Evolutionary conservation across 2,888 invertebrate genomes (phyloP), one percentile per base, ranked within the genome.

Genomic region (Adelognathus sp.): DNA sequence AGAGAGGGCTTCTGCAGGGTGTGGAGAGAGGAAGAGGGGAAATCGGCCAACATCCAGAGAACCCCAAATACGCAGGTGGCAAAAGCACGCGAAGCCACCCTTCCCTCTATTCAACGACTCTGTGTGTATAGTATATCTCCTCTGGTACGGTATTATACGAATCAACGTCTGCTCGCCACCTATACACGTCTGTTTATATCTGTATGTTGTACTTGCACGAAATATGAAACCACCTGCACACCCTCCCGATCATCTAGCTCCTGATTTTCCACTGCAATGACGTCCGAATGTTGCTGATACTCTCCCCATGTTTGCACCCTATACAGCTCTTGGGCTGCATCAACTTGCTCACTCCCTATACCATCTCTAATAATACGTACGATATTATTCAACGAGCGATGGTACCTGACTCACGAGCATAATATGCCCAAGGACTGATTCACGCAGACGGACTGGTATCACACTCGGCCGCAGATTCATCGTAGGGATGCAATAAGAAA

Each of bases 171-270:
- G 36, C 58, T 54, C 27, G 36, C 29, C 24, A 18, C 52, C 31
- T 24, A 29, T 36, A 21, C 16, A 6, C 56, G n/a, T 29, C 46
- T 5, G 21, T 16, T 7, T 7, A 9, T 36, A 21, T 54, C 44
- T n/a, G n/a, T n/a, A n/a, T n/a, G 31, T 52, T 14, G 11, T 36
- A 31, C n/a, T 31, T 9, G n/a, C 27, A 52, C 72, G 82, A 78
- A 86, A 86, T 85, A 85, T 83, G 81, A 86, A 81, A 84, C 85
- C 85, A 82, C 81, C 81, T 82, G 82, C 80, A 41, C 72, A 70
- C 79, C 79, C 81, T 77, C 63, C 69, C 69, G 69, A 63, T 63
- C 69, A 56, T 63, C 18, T 61, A 44, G 36, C 66, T 73, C 31
- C 63, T 36, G 61, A 52, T n/a, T 56, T 46, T 36, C 69, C 36